Evolutionary conservation across 1,140 invertebrate genomes (phyloP), one percentile per base, ranked within the genome.

Genomic region (Atopsyche davidsoni): DNA sequence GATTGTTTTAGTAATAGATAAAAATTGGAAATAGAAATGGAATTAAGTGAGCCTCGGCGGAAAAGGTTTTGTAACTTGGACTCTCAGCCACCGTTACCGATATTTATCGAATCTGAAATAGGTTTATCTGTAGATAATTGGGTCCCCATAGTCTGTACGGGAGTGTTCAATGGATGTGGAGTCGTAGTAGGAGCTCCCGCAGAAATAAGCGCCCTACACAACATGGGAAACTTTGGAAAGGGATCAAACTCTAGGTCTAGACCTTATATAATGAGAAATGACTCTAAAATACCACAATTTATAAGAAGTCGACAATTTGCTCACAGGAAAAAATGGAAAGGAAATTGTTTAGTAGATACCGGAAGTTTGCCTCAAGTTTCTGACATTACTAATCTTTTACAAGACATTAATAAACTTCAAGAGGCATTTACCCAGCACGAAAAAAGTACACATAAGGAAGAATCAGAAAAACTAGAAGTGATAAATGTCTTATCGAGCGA

Each of bases 171-270:
- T 64, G 79, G 81, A 1, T 67, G 79, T 47, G 77, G 74, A 53
- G 79, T 86, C 2, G 79, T 80, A 55, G 70, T 88, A 32, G 69
- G 64, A 13, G 70, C 83, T 55, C 55, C 67, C 9, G 68, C 78
- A 34, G 78, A 82, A 59, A 80, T 85, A 60, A 65, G 68, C 58
- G 66, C 70, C 2, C 57, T 87, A 4, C 75, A 83, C 67, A 78
- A 79, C 22, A 85, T 81, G 76, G 85, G 85, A 7, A 83, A 74
- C 64, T 88, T 84, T 71, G 85, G 86, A 1, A 86, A 86, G 73
- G 82, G 82, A 22, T 79, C 77, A 23, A 61, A 75, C 9, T 85
- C 82, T 1, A 70, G 78, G 31, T 77, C 79, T 24, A 74, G 71
- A 55, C 83, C 82, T 22, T 64, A 64, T 19, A 71, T 72, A 58